phyloP scores from a whole-genome alignment of 2,888 invertebrate species.

The Hesperia comma region DNA sequence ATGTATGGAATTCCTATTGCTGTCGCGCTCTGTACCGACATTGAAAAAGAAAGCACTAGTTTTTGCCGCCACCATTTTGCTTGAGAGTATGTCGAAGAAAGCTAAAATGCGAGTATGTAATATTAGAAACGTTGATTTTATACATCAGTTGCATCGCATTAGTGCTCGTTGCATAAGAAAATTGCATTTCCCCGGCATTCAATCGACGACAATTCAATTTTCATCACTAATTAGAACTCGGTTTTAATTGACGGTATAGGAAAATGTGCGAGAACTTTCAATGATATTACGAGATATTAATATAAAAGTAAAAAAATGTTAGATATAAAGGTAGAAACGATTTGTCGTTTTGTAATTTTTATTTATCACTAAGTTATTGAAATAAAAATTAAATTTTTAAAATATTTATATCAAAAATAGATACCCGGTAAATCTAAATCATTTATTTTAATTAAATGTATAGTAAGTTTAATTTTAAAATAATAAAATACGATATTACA shows the following conservation, averaged over 20 bases:
- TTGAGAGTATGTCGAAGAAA: constrained; percentile 81
- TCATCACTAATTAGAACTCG: constrained; percentile 35
- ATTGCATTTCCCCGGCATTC: constrained; percentile 71
- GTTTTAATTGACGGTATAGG: constrained; percentile 30
- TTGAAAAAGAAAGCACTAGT: constrained; percentile 82
- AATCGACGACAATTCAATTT: constrained; percentile 46
- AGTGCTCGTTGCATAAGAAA: constrained; percentile 79
- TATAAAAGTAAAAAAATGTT: no score
- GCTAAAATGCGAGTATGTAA: constrained; percentile 78
- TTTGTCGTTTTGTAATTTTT: no score
- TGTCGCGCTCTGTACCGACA: constrained; percentile 66
- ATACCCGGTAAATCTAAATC: no score
- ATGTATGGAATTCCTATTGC: constrained; percentile 48
- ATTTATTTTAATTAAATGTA: no score
- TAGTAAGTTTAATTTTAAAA: no score
- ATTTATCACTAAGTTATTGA: no score
- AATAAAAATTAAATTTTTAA: no score
- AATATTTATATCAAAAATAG: no score
- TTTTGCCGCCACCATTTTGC: constrained; percentile 73
- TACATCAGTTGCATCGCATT: constrained; percentile 73
- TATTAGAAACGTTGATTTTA: constrained; percentile 78
- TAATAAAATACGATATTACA: no score
- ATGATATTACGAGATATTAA: constrained; percentile 11
- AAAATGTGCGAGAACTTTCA: constrained; percentile 20
- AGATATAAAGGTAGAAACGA: no score